Percentiles rank a stretch among this genome's conserved stretches.
Conservation (phyloP, 2,113 vertebrate genomes). For the Leptobrachium leishanense region DNA sequence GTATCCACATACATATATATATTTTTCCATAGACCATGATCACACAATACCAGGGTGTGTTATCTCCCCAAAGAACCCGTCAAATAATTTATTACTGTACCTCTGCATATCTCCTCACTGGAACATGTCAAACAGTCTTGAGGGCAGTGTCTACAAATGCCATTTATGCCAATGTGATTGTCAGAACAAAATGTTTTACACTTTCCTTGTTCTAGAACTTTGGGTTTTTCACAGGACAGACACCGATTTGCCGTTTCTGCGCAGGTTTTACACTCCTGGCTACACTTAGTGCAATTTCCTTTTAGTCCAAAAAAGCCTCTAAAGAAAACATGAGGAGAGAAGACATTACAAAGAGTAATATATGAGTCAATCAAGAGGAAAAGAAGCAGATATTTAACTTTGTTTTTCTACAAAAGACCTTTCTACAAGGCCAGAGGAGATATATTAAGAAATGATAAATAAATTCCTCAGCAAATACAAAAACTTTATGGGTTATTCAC, state of each 20-base stretch:
- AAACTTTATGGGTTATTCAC: too few species aligned
- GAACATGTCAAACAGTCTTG: constrained; percentile 76
- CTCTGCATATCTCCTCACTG: constrained; percentile 72
- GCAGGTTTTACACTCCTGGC: constrained; percentile 74
- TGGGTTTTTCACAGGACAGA: constrained; percentile 68
- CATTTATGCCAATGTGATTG: constrained; percentile 66
- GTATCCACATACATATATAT: too few species aligned
- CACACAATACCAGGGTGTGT: too few species aligned
- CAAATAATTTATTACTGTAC: constrained; percentile 57
- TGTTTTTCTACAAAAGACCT: too few species aligned
- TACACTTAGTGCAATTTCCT: constrained; percentile 64
- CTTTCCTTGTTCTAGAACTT: constrained; percentile 64
- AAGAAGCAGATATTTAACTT: too few species aligned
- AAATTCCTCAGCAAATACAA: too few species aligned
- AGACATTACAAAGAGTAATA: neutral
- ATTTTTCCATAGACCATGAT: too few species aligned
- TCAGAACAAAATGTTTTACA: constrained; percentile 73
- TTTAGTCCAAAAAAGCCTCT: constrained; percentile 76
- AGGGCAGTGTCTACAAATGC: constrained; percentile 76
- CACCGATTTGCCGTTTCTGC: constrained; percentile 69
- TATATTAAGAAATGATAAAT: too few species aligned
- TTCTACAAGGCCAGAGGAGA: too few species aligned
- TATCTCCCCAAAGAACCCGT: too few species aligned
- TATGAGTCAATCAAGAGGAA: too few species aligned
- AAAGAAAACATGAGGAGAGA: constrained; percentile 22